Base-by-base conservation (phyloP, 2,888 invertebrate species). In the Epistrophe grossulariae region DNA sequence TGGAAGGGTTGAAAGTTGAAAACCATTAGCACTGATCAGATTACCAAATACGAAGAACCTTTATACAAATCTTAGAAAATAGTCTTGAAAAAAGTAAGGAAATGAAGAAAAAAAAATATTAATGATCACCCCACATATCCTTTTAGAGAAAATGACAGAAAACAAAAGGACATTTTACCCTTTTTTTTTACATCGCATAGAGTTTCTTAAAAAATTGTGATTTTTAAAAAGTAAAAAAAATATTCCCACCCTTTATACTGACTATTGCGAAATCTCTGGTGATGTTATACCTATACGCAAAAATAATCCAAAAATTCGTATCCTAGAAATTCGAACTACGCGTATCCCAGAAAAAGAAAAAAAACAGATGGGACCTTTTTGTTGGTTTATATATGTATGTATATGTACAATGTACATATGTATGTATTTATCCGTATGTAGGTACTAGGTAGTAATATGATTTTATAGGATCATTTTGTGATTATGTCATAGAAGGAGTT, bases 21-120 rank as follows among this genome's bases (percentile, higher is more conserved):
- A 74, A 79, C 83, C 83, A 87, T 87, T 87, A 83, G 79, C 72
- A 87, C 40, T 52, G 70, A 83, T 87, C 83, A n/a, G 17, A 79
- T 87, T 83, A 83, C 87, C 31, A 15, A 24, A 40, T 24, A 28
- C 15, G 68, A 73, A 68, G 43, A 52, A 70, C 17, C 40, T 31
- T 52, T 57, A 9, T 2, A 43, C 31, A 48, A 76, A 79, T 64
- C 62, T 40, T 17, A 55, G 19, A 57, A 66, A 72, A 66, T 55
- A 50, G 52, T 19, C 57, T 19, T 50, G 17, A 59, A 79, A 79
- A 19, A 11, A 4, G 4, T 10, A 84, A 66, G 38, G 73, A 73
- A 74, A 28, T 52, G 7, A 40, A 52, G 13, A 43, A 82, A 57
- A 74, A 62, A 64, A 15, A 76, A 17, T 72, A 77, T 79, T 79